Base-by-base conservation (phyloP, 2,888 invertebrate genomes). In the Rotaria macrura region DNA sequence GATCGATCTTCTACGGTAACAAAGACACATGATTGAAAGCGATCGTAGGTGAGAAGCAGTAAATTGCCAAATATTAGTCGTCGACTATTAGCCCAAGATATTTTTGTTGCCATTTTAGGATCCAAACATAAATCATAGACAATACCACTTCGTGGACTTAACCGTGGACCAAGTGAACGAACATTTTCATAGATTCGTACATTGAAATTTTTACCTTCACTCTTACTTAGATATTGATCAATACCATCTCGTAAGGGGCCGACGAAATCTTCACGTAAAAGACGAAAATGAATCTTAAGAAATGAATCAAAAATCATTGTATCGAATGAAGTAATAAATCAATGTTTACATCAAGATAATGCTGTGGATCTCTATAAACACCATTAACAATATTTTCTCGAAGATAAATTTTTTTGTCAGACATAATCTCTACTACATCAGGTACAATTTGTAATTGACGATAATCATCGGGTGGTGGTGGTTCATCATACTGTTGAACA, bases 251-350 rank as follows among this genome's bases (percentile, higher is more conserved):
- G 91, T 49, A 96, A 89, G 0, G 95, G 94, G 29, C 92, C 92
- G 55, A 95, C 92, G 89, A 94, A 95, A 90, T 96, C 95, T 91
- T 95, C 95, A 49, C 95, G 91, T 83, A 96, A 89, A 52, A 95
- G 91, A 47, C 94, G 92, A 89, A 94, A 95, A 88, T 95, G 95
- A 6, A 89, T 65, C 65, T 65, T 14, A 57, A 29, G n/a, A 1
- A 25, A 20, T 54, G 25, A 29, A 14, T 3, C 6, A 52, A 52
- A 23, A 52, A 23, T 23, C 20, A 52, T 23, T 9, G 23, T 23
- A 23, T 23, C 20, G 20, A 65, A 34, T 34, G 0, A 65, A 14
- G 17, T 2, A 57, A n/a, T 93, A 34, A 34, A 29, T 57, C 20
- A 0, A 38, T 34, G 38, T 20, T 65, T 65, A 79, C 91, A 88